Evolutionary conservation across 2,113 vertebrate genomes (phyloP), one percentile per base, ranked within the genome.

Genomic region (Prunella himalayana): DNA sequence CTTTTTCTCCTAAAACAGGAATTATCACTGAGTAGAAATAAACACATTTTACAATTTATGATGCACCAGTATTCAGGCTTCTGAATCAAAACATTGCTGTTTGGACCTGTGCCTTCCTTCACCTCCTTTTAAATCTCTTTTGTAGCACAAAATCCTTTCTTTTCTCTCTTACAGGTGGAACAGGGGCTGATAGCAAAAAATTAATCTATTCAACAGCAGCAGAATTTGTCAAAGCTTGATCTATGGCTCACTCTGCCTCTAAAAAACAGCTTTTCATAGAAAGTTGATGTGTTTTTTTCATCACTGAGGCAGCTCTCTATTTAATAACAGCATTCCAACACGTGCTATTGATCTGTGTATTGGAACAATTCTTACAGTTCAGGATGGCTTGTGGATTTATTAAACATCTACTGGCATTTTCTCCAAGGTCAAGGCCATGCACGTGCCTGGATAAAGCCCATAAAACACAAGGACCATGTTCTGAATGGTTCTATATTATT

Each of bases 211-310:
- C 59, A 54, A 31, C 47, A 73, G 30, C 0, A 87, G 76, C 19
- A 77, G 71, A 63, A 83, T 90, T 93, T 93, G 68, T 90, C 92
- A 90, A 57, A 63, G 56, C 39, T 78, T 90, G 90, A 93, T 93
- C 80, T 73, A 63, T 75, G 64, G 88, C 63, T 94, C 79, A 44
- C 14, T 65, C 28, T 87, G 33, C 65, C 50, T 75, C 70, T n/a
- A 22, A 82, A 86, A 91, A 78, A 18, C 15, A 64, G 31, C 49
- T 66, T 42, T 72, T 87, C 75, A 76, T 45, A 31, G 65, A 60
- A 84, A 72, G 28, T 15, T 86, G 80, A 90, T 60, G 77, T 41
- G 69, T 11, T 92, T 88, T 80, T 88, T 61, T 86, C 44, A 41
- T 63, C 66, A 42, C 30, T 31, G 49, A 80, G 80, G 57, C 69